Evolutionary conservation across 2,888 invertebrate genomes (phyloP), one percentile per base, ranked within the genome.

Genomic region (Anthophora plumipes): DNA sequence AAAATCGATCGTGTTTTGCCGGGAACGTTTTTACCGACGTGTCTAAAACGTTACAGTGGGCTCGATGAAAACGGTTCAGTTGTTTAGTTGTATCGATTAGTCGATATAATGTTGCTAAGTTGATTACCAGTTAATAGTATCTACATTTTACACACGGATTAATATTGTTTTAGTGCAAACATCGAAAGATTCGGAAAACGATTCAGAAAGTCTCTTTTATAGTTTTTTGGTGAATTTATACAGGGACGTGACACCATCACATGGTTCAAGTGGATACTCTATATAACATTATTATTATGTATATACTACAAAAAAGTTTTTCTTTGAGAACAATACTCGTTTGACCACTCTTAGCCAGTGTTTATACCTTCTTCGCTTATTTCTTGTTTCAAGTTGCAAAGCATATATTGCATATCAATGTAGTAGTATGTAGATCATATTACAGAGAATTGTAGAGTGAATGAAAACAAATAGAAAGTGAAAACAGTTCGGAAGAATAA

Each of bases 241-340:
- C n/a, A 39, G 25, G 48, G 20, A n/a, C 20, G 57, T 77, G 85
- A 78, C 71, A 76, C 20, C 39, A 79, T 48, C 80, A 80, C 80
- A 80, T 69, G 80, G 71, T 69, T 12, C 14, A 9, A 37, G 22
- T 14, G 14, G 31, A 41, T 31, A 31, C 20, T 8, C 1, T 48
- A 20, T 41, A 41, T 25, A 6, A 43, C 7, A 11, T 22, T 12
- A n/a, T n/a, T 31, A 31, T 31, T 31, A 31, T 17, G 64, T 66
- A 37, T 55, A 48, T 57, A n/a, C 12, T 39, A 50, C 50, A 12
- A 22, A 22, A 22, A 52, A 12, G 22, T 75, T 64, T 59, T 12
- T 55, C 52, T 46, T 52, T 0, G 39, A 0, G 37, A 52, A 54
- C n/a, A 59, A 64, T 71, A 63, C 54, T 31, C 20, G 55, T 46